Evolutionary conservation across 2,797 vertebrate genomes (phyloP).

Genomic region (Coccyzus lansbergi): DNA sequence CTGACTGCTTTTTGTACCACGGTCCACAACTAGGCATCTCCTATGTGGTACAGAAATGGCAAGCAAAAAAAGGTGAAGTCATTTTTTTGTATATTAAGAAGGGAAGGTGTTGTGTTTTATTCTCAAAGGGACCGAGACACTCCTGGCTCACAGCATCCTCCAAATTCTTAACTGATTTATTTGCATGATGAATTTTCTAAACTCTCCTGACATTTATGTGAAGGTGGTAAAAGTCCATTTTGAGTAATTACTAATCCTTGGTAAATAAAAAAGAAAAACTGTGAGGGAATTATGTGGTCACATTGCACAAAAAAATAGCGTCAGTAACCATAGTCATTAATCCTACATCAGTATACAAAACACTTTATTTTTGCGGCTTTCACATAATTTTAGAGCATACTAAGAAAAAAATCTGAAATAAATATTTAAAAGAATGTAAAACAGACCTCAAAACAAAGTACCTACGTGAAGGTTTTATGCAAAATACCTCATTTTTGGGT

Average conservation of each 20-base stretch:
- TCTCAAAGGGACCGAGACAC: background rate
- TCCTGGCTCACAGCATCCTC: background rate
- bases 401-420: background rate
- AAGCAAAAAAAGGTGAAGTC: background rate
- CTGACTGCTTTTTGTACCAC: background rate
- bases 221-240: slow-evolving; percentile 4
- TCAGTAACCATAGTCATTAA: slow-evolving; percentile 4
- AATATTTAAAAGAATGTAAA: background rate
- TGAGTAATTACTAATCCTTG: background rate
- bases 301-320: background rate
- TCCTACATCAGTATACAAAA: background rate
- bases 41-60: background rate
- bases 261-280: slow-evolving; percentile 17
- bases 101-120: background rate
- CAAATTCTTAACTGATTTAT: background rate
- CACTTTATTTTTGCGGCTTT: background rate
- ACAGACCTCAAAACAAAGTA: background rate
- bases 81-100: background rate
- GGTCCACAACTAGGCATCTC: background rate
- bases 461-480: background rate
- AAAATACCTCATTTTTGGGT: slow-evolving; percentile 1
- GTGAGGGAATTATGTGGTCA: background rate
- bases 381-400: background rate
- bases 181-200: background rate
- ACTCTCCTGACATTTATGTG: background rate